phyloP scores from a whole-genome alignment of 2,113 vertebrate genomes.

The Taxidea taxus region DNA sequence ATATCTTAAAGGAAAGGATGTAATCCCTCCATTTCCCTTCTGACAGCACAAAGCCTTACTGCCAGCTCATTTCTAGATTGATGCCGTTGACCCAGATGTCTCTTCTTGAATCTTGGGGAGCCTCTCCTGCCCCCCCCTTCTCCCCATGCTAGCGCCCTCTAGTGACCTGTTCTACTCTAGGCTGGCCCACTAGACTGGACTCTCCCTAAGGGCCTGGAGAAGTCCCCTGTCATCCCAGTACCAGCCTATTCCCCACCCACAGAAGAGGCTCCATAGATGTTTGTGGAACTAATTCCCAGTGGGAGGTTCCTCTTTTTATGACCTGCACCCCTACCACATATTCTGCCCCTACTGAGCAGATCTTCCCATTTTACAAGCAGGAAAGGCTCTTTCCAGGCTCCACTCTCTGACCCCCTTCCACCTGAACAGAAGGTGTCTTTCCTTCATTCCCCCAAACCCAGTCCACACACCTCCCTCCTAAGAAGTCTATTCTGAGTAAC shows the following conservation, averaged over 20 bases:
- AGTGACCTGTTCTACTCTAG: neutral
- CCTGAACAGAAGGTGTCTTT: neutral
- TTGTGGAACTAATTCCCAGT: neutral
- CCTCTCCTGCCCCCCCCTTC: neutral
- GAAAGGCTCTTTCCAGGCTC: neutral
- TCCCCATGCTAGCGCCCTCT: neutral
- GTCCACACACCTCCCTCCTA: neutral
- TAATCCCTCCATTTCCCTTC: neutral
- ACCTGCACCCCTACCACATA: neutral
- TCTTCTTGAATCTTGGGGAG: neutral
- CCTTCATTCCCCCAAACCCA: neutral
- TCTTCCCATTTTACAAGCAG: neutral
- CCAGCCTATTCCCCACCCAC: neutral
- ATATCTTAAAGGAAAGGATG: neutral
- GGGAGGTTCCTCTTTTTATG: neutral
- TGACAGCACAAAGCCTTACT: too few species aligned
- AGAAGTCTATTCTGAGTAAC: neutral
- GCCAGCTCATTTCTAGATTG: neutral
- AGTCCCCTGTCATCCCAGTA: neutral
- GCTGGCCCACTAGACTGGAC: neutral
- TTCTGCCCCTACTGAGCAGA: neutral
- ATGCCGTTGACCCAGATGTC: neutral
- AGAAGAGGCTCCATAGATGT: neutral
- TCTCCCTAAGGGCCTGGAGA: neutral
- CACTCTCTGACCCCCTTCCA: neutral